phyloP scores from a whole-genome alignment of 2,888 invertebrate genomes.

The Agriopis aurantiaria region DNA sequence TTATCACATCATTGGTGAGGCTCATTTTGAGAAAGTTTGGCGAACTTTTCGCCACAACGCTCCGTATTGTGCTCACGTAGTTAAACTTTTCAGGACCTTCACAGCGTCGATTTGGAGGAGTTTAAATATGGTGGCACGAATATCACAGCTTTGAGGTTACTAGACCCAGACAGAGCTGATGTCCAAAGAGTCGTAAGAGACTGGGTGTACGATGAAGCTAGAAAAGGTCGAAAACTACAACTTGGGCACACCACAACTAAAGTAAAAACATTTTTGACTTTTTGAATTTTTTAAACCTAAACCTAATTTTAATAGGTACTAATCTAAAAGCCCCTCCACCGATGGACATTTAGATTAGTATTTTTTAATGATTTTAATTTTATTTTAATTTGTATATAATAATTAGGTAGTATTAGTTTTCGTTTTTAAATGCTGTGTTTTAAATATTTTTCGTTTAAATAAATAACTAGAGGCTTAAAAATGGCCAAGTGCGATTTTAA shows the following conservation, averaged over 20 bases:
- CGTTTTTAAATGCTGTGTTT: too few species aligned
- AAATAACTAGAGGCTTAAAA: too few species aligned
- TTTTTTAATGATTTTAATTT: too few species aligned
- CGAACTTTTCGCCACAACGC: slow-evolving; percentile 39
- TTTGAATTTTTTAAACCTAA: slow-evolving; percentile 22
- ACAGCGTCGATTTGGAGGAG: slow-evolving; percentile 96
- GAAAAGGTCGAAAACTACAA: slow-evolving; percentile 88
- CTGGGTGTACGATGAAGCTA: slow-evolving; percentile 92
- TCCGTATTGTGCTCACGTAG: slow-evolving; percentile 40
- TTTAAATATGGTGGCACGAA: slow-evolving; percentile 98
- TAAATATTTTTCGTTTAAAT: too few species aligned
- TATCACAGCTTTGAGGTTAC: slow-evolving; percentile 96
- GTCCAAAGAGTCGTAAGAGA: slow-evolving; percentile 92
- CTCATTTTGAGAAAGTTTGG: slow-evolving; percentile 40
- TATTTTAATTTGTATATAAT: too few species aligned
- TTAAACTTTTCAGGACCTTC: slow-evolving; percentile 90
- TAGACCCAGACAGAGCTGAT: slow-evolving; percentile 93
- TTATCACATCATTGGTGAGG: slow-evolving; percentile 95
- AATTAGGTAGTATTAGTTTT: too few species aligned
- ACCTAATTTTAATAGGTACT: slow-evolving; percentile 40
- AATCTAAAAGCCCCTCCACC: too few species aligned
- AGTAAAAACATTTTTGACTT: slow-evolving; percentile 63
- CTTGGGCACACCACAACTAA: slow-evolving; percentile 85
- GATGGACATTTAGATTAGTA: too few species aligned
- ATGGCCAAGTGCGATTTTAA: too few species aligned